Base-by-base conservation (phyloP, 1,140 invertebrate genomes). In the Anastatus disparis region DNA sequence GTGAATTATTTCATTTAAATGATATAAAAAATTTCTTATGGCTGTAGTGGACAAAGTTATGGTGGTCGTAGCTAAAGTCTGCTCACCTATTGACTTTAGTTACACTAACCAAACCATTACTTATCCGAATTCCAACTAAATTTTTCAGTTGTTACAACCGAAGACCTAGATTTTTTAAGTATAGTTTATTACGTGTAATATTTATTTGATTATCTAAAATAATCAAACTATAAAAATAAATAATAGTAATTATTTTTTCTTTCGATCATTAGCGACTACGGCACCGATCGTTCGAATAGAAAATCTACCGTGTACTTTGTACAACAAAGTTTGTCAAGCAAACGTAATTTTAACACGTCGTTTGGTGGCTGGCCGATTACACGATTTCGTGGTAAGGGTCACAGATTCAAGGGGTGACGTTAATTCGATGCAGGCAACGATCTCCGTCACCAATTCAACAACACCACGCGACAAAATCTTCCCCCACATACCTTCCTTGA, bases 271-370 rank as follows among this genome's bases (percentile, higher is more conserved):
- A 89, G 90, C 86, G 82, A 90, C 87, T 82, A 90, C 90, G 69
- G 89, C 89, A 65, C 88, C 91, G 38, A 89, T 92, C 75, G 90
- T 94, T 42, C 88, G 89, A 74, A 88, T 95, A 62, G 92, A 94
- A 82, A 90, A 91, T 74, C 87, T 95, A 24, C 93, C 93, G 40
- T 95, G 94, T 85, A 92, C 90, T 17, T 88, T 91, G 59, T 94
- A 94, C 85, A 93, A 94, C 84, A 93, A 93, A 24, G 90, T 93
- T 63, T 95, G 93, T 81, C 92, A 94, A 80, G 93, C 93, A 13
- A 95, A 95, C 81, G 91, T 95, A 56, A 89, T 94, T 58, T 85
- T 95, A 61, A 90, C 90, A 65, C 88, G 90, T 72, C 86, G 90
- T 44, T 82, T 95, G 71, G 91, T 93, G 78, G 88, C 91, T 2